Evolutionary conservation across 2,797 vertebrate species (phyloP), one percentile per base, ranked within the genome.

Genomic region (Mallotus villosus): DNA sequence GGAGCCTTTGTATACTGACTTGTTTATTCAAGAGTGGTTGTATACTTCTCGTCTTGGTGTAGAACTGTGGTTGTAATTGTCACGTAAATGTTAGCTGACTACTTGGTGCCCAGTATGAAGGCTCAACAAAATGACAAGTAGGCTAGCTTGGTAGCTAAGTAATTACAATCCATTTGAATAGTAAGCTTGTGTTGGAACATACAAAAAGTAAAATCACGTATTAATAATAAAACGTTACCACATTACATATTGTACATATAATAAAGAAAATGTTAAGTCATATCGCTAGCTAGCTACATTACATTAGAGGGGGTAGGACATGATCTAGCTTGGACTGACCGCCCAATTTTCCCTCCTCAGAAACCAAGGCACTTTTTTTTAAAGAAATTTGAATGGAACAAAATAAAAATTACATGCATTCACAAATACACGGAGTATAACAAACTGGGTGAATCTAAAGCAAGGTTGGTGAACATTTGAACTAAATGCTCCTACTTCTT

Each of bases 261-360:
- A 12, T 16, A 32, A 7, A 17, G 37, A 6, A 24, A 49, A 65
- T 65, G 37, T 46, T 46, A 46, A 46, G 41, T 8, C 41, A 14
- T 46, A 46, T 12, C 9, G 41, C 9, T 46, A 25, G 5, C 4
- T 49, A 2, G 37, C 63, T 16, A 25, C 4, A 16, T 66, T 34
- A 9, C 4, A 46, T 46, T 12, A 46, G 41, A 46, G 41, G 41
- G 41, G 2, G 11, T 25, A 66, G 16, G 22, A 19, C n/a, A 32
- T 16, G 9, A 63, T 66, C 8, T 0, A 53, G 25, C 9, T 21
- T 27, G 60, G 70, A 84, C 73, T 92, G 88, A 86, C 89, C 90
- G 91, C 89, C 90, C 78, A 88, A 92, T 85, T 93, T 93, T 94
- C 93, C 93, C 93, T 93, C 93, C 92, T 74, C 76, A 76, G 63